These are phyloP conservation scores for Zosterops lateralis DNA, from an alignment of 2,113 vertebrate genomes.

Conservation along the genomic window DNA sequence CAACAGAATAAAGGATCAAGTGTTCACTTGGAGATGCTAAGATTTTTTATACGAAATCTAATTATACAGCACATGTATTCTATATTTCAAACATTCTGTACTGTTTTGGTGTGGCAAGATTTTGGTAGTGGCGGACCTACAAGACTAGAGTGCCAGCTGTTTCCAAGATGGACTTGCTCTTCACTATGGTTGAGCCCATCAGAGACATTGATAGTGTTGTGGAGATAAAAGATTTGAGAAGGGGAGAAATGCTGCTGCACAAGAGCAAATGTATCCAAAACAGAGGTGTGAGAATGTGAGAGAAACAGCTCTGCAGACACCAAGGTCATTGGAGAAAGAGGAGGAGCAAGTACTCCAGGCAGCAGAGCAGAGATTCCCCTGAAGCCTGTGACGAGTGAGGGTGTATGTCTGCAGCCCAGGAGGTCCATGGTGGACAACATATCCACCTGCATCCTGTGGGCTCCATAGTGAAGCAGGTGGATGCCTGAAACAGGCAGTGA, in stretches of 20 bases:
- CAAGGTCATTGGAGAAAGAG: neutral
- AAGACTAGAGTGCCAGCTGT: neutral
- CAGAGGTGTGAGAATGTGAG: neutral
- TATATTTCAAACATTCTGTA: rapidly evolving
- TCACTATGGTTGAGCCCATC: rapidly evolving
- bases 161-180: rapidly evolving
- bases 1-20: neutral
- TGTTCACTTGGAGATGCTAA: neutral
- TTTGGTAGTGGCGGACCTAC: neutral
- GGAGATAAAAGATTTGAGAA: neutral
- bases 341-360: neutral
- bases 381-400: neutral
- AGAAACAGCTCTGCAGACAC: neutral
- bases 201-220: rapidly evolving
- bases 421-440: rapidly evolving
- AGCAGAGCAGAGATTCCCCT: neutral
- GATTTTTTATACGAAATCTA: neutral
- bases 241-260: rapidly evolving
- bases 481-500: neutral
- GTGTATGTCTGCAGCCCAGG: neutral
- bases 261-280: neutral
- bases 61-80: neutral
- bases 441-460: neutral
- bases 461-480: rapidly evolving
- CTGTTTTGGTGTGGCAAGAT: neutral